These are phyloP conservation scores for Bubalus kerabau DNA, from an alignment of 2,113 vertebrate genomes.

Conservation along the genomic window DNA sequence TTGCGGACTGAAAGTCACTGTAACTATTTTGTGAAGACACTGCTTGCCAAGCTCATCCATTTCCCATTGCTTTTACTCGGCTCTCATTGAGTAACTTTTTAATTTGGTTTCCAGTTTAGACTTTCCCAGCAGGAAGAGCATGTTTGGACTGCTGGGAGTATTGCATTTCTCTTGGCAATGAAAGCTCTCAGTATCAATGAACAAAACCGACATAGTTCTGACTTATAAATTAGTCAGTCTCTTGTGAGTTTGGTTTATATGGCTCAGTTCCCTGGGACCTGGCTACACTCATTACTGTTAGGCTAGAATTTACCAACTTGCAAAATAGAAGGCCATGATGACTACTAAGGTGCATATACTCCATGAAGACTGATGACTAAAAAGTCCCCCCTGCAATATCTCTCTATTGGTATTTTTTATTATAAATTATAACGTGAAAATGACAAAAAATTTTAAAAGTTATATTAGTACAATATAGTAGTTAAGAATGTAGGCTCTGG, in stretches of 20 bases:
- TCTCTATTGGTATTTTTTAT: neutral
- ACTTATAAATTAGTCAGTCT: conserved; percentile 8
- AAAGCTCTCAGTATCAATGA: neutral
- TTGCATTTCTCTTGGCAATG: conserved; percentile 1
- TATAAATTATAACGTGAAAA: neutral
- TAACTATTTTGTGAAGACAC: neutral
- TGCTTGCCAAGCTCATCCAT: neutral
- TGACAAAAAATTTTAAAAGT: neutral
- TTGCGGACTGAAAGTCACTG: neutral
- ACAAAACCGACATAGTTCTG: neutral
- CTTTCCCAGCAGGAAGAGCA: conserved; percentile 6
- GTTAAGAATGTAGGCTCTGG: neutral
- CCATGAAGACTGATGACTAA: neutral
- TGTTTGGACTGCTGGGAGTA: neutral
- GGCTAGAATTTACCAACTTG: neutral
- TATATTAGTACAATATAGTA: neutral
- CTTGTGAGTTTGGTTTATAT: conserved; percentile 3
- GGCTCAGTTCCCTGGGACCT: neutral
- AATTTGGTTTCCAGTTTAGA: conserved; percentile 20
- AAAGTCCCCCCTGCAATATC: neutral
- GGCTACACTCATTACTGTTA: neutral
- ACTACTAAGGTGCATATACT: neutral
- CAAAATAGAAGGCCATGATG: neutral
- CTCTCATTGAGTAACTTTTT: neutral
- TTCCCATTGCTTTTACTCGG: neutral